Base-by-base conservation (phyloP, 1,140 invertebrate genomes). In the Cherax destructor region DNA sequence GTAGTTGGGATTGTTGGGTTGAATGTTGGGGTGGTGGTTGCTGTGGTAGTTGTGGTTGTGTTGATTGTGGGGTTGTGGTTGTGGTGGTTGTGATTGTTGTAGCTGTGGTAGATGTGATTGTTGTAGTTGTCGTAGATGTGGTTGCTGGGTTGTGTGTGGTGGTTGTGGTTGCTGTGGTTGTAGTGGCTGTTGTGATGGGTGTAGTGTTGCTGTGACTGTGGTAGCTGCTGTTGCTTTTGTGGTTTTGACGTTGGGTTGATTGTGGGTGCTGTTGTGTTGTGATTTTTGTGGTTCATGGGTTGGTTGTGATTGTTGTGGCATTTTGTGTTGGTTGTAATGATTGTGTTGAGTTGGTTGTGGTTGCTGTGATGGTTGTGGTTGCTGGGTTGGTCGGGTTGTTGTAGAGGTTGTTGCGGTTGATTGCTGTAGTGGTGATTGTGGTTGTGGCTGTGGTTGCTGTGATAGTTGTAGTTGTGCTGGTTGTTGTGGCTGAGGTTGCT, bases 41-140 rank as follows among this genome's bases (percentile, higher is more conserved):
- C 47, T 77, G 65, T 80, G 52, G 76, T 81, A 69, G 56, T 56
- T 72, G 78, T 16, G 65, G 69, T n/a, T 59, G 4, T 13, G 77
- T 18, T 4, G 59, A 30, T 50, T 79, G 86, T 18, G 76, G 65
- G 7, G 18, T 61, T 16, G 16, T 21, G 30, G 49, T 21, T 76
- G 30, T 41, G 30, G n/a, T 72, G 52, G 24, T 18, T 18, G 59
- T 52, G 49, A 78, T n/a, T 30, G 69, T 21, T 49, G 49, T n/a
- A 50, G 52, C 61, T 79, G 41, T 41, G 30, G 30, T 41, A 41
- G 30, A 41, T 1, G 56, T 59, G 56, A 16, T 59, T 59, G 56
- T 59, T 59, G 56, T 18, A 13, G 30, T 41, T 41, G 30, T 41
- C 0, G 30, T 13, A 61, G 7, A 47, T 72, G 69, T 50, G 30